phyloP scores from a whole-genome alignment of 2,797 vertebrate genomes.

The Labeo calbasu region DNA sequence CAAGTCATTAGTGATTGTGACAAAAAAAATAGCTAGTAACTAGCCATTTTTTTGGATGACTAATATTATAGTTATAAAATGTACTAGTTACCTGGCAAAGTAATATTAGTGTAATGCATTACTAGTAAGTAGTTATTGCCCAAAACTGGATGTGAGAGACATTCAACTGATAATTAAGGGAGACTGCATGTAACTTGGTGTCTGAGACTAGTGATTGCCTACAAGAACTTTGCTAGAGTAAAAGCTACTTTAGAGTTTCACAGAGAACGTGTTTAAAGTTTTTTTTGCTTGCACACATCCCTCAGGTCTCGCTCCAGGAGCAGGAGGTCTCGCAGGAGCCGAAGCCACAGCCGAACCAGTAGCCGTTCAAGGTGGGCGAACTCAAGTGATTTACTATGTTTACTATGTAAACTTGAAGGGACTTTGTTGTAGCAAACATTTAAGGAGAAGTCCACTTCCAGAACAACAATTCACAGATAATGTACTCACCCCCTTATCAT shows the following conservation, averaged over 20 bases:
- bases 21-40: too few species aligned
- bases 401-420: background rate
- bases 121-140: too few species aligned
- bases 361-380: slow-evolving; percentile 80
- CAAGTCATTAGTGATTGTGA: too few species aligned
- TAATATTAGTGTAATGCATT: too few species aligned
- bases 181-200: background rate
- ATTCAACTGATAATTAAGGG: background rate
- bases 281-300: background rate
- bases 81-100: too few species aligned
- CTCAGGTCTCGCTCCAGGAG: slow-evolving; percentile 92
- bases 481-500: too few species aligned
- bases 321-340: slow-evolving; percentile 91
- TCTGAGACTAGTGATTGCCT: background rate
- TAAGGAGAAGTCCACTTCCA: too few species aligned
- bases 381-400: background rate
- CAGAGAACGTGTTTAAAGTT: background rate
- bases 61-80: too few species aligned
- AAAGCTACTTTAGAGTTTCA: background rate
- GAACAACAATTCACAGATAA: too few species aligned
- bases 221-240: background rate
- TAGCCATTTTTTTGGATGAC: too few species aligned
- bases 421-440: too few species aligned
- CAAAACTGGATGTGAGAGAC: too few species aligned
- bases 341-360: slow-evolving; percentile 90